phyloP scores from a whole-genome alignment of 2,888 invertebrate species.

The Pollenia amentaria region DNA sequence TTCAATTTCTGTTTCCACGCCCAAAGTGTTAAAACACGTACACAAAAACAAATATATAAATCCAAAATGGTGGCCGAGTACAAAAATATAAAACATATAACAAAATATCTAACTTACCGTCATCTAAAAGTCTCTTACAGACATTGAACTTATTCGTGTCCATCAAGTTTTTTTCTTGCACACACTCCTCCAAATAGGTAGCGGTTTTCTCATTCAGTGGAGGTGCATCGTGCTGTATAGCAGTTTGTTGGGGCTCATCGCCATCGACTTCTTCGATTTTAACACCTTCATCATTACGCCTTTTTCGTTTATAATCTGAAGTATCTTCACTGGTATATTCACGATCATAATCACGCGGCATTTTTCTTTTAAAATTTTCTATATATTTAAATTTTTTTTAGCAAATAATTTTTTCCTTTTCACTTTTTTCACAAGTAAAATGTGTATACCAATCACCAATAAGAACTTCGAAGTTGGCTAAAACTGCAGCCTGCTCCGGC shows the following conservation, averaged over 20 bases:
- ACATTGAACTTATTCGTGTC: constrained; percentile 88
- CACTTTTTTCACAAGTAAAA: constrained; percentile 49
- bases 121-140: constrained; percentile 89
- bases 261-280: constrained; percentile 76
- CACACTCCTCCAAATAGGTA: constrained; percentile 90
- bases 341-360: constrained; percentile 84
- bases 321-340: constrained; percentile 82
- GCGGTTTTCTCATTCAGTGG: constrained; percentile 89
- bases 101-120: constrained; percentile 86
- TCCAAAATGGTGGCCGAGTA: constrained; percentile 66
- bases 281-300: constrained; percentile 81
- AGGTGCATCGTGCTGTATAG: constrained; percentile 78
- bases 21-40: neutral
- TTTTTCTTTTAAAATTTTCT: constrained; percentile 70
- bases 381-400: constrained; percentile 4
- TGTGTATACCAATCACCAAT: constrained; percentile 61
- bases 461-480: neutral
- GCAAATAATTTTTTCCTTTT: neutral
- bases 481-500: neutral
- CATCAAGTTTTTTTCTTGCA: constrained; percentile 89
- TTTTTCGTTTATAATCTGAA: constrained; percentile 82
- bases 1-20: constrained; percentile 84
- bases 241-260: constrained; percentile 70
- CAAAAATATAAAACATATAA: neutral
- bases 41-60: constrained; percentile 21